Base-by-base conservation (phyloP, 2,888 invertebrate species). In the Heterodera filipjevi region DNA sequence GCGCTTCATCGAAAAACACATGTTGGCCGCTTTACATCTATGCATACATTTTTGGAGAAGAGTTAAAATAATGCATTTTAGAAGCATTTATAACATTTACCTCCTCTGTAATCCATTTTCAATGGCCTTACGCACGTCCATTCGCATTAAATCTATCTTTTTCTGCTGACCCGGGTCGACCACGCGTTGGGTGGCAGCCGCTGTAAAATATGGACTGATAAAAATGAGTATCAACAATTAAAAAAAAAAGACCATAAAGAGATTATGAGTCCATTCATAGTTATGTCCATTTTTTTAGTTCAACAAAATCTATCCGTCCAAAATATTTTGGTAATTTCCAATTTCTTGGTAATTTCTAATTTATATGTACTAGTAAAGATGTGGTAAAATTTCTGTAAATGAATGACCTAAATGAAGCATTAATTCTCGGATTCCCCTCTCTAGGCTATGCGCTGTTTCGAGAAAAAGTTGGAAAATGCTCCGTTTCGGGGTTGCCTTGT, bases 1-100 rank as follows among this genome's bases (percentile, higher is more conserved):
- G 33, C 75, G 75, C 59, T 75, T 75, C 46, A 75, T 46, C 19
- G 75, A 75, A n/a, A 75, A 75, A 19, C 22, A 49, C 75, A 75
- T 75, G n/a, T 66, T 75, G 16, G 66, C 53, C 0, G 59, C 10
- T 14, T 75, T 75, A 3, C 66, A 59, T 33, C 75, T 64, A 35
- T 46, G 27, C 16, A 49, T 16, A 8, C 16, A 39, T 39, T 3
- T n/a, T n/a, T n/a, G 44, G 44, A 49, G 16, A 49, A 49, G 16
- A 1, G 3, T 49, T 49, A 19, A 19, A 49, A 8, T 16, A 49
- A 16, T 49, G 46, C 1, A 5, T 3, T 3, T 8, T 46, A 32
- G 16, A 22, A 71, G 19, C 19, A 14, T 2, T 5, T 14, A 30
- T 32, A 71, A 10, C 32, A 30, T 27, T 22, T 39, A 75, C 75